A percentile compares a stretch with the other conserved stretches of the same genome.
phyloP scores from a whole-genome alignment of 2,888 invertebrate genomes.

The Molanna angustata region DNA sequence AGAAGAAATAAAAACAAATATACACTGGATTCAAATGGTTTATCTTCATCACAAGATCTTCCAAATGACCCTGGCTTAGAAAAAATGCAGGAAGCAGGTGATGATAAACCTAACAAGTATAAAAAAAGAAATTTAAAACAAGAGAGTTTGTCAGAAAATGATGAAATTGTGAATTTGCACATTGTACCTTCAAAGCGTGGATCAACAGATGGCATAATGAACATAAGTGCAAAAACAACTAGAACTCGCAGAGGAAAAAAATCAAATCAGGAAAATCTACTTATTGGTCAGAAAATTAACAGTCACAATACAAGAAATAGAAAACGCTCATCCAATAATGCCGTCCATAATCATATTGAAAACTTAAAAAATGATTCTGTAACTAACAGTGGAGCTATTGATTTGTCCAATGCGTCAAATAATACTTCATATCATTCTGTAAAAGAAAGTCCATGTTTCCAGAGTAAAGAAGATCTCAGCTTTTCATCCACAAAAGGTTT shows the following conservation, averaged over 20 bases:
- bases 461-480: constrained; percentile 7
- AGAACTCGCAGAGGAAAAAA: constrained; percentile 7
- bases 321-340: not conserved
- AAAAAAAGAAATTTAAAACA: constrained; percentile 11
- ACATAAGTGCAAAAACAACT: not conserved
- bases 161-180: not conserved
- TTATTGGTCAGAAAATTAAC: not conserved
- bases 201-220: constrained; percentile 7
- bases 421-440: constrained; percentile 17
- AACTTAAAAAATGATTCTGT: not conserved
- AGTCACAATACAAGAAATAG: not conserved
- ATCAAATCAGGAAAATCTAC: not conserved
- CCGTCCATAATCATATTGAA: not conserved
- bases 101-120: constrained; percentile 4
- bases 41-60: no score
- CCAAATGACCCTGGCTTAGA: constrained; percentile 3
- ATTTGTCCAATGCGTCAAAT: not conserved
- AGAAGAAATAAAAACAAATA: constrained; percentile 7
- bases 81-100: constrained; percentile 4
- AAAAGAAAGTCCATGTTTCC: constrained; percentile 5
- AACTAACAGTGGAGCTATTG: not conserved
- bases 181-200: constrained; percentile 19
- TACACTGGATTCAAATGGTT: no score
- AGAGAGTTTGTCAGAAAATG: not conserved
- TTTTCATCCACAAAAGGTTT: constrained; percentile 15